Evolutionary conservation across 2,113 vertebrate genomes (phyloP).

Genomic region (Prolemur simus): DNA sequence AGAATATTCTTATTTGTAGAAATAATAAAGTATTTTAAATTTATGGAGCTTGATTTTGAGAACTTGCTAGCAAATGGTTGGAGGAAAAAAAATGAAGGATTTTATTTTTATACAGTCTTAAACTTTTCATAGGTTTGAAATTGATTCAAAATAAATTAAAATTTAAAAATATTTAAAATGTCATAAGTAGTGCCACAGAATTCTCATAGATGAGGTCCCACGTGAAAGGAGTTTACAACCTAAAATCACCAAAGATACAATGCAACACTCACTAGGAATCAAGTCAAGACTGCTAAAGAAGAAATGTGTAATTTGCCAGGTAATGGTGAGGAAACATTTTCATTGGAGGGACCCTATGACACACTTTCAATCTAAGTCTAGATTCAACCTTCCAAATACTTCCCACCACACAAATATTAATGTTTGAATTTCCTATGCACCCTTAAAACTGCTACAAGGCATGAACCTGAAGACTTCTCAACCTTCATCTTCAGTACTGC

Average conservation of each 20-base stretch:
- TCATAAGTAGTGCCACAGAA: neutral
- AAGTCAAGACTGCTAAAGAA: neutral
- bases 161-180: neutral
- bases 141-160: neutral
- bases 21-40: neutral
- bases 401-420: neutral
- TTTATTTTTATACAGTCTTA: neutral
- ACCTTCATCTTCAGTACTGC: neutral
- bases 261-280: neutral
- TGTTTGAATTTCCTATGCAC: neutral
- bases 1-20: neutral
- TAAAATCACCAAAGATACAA: neutral
- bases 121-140: neutral
- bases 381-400: neutral
- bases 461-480: neutral
- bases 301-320: neutral
- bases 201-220: neutral
- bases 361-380: neutral
- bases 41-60: neutral
- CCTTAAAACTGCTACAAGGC: neutral
- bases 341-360: neutral
- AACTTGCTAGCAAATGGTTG: neutral
- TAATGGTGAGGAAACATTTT: neutral
- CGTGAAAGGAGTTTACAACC: neutral
- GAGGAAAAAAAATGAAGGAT: neutral